Evolutionary conservation across 2,888 invertebrate species (phyloP), one percentile per base, ranked within the genome.

Genomic region (Seladonia tumulorum): DNA sequence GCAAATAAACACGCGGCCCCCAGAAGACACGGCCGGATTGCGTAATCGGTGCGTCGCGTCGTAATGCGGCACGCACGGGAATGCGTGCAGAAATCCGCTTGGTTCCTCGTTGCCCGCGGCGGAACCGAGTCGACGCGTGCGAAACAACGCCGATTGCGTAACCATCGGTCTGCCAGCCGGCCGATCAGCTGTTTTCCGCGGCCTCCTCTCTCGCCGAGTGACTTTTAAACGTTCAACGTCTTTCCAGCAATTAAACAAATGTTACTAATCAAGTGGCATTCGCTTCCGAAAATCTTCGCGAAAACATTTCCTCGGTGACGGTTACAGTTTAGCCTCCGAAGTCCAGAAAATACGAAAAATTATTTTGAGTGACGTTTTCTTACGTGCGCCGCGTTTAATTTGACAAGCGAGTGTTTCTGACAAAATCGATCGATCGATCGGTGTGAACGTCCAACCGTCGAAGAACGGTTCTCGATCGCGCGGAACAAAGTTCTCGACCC

Each of bases 1-100:
- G 84, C 91, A 92, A 92, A 92, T 91, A 92, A 91, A 92, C 90
- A 66, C 86, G 5, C 78, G 85, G 68, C 76, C 81, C 79, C 84
- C 76, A 82, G 79, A 78, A 86, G 79, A 63, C 77, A 22, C 81
- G 53, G 14, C 39, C 66, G 77, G 66, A 83, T 89, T 89, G 85
- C 85, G 85, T 79, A 87, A 87, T 76, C 79, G 68, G 66, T 76
- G 78, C 84, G 84, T 63, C 80, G 85, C 53, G 53, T 53, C 53
- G 53, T 73, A 77, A 82, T 66, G 79, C 68, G 87, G 87, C 90
- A 91, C 92, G 90, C 90, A 87, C 86, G 87, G 75, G 90, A 92
- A 90, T 88, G 90, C 92, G 92, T 90, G 90, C 88, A 91, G 82
- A 89, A 79, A 83, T 83, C 77, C 74, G 75, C 79, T 68, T 42